A percentile compares a stretch with the other conserved stretches of the same genome.
These are phyloP conservation scores for Nycticorax nycticorax DNA, from an alignment of 2,113 vertebrate genomes.

Conservation along the genomic window DNA sequence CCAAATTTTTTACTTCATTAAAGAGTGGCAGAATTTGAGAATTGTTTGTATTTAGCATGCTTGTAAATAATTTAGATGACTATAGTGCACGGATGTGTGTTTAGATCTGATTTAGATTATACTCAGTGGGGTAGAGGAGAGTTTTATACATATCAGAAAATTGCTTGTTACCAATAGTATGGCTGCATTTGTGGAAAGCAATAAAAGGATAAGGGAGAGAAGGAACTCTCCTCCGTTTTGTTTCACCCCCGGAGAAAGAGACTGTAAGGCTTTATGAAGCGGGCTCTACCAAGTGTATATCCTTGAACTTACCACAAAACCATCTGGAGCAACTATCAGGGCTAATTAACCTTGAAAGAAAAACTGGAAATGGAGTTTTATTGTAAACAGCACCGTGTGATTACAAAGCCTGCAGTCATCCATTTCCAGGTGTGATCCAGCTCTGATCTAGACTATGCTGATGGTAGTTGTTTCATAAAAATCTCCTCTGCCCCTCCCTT, in stretches of 20 bases:
- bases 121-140: not conserved
- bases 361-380: not conserved
- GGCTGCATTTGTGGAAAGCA: conserved; percentile 17
- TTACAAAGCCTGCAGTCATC: not conserved
- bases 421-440: not conserved
- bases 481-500: not conserved
- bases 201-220: not conserved
- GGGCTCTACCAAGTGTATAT: not conserved
- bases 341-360: not conserved
- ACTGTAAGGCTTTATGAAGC: not conserved
- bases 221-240: not conserved
- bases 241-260: not conserved
- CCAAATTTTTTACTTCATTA: conserved; percentile 16
- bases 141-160: conserved; percentile 10
- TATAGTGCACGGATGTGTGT: not conserved
- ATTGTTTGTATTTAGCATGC: not conserved
- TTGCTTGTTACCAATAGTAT: not conserved
- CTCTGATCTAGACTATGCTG: not conserved
- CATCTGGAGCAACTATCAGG: not conserved
- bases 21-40: not conserved
- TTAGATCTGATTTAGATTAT: conserved; percentile 37
- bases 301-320: not conserved
- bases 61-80: conserved; percentile 49
- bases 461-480: not conserved
- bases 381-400: not conserved